Evolutionary conservation across 2,797 vertebrate species (phyloP), one percentile per base, ranked within the genome.

Genomic region (Gallinago stenura): DNA sequence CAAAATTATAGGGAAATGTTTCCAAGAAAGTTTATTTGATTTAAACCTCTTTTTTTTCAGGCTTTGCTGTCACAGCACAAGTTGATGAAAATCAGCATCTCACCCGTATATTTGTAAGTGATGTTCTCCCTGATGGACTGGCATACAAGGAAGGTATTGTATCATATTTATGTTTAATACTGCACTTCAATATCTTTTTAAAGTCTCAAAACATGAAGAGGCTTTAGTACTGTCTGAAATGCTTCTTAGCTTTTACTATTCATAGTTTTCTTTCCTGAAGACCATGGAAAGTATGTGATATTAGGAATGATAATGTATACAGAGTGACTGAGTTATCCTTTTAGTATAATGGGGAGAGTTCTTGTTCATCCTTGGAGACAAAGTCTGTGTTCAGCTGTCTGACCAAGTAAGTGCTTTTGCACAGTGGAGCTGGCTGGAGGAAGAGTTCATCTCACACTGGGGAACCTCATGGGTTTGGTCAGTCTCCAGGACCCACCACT

Each of bases 41-140:
- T 83, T 80, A 80, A 87, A 80, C 9, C 5, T 83, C 45, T 93
- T 84, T 71, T 58, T 30, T 45, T 62, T 39, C 75, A 99, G 99
- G 99, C 31, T 99, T 99, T 96, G 99, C 99, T 26, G 98, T 99
- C 37, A 99, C 98, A 2, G 99, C 99, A 20, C 98, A 99, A 96
- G 98, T 98, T 71, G 98, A 99, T 39, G 96, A 97, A 56, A 98
- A 97, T 60, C 98, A 97, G 77, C 98, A 97, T 64, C 97, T 98
- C 93, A 98, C 98, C 88, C 98, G 97, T 90, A 99, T 99, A 80
- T 98, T 99, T 91, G 97, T 99, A 96, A 99, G 98, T 26, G 98
- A 99, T 25, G 99, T 99, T 56, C 99, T 99, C 54, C 98, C 98
- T 7, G 98, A 98, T 19, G 98, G 99, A 79, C 89, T 98, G 95